Conservation (phyloP, 2,113 vertebrate genomes). For the Baryphthengus martii region DNA sequence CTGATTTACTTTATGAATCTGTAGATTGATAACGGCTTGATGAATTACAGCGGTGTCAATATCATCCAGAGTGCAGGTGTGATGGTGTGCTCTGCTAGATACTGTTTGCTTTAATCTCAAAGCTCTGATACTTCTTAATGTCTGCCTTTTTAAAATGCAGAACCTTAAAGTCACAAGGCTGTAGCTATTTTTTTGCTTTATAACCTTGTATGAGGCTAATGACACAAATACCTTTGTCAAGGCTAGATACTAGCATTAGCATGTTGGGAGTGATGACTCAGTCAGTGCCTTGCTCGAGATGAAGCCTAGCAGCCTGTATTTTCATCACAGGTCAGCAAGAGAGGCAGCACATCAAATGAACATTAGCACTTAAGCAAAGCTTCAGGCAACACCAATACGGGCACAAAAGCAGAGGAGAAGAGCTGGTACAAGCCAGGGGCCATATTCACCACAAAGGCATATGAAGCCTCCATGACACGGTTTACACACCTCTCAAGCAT, state of each 20-base stretch:
- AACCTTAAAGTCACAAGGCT: neutral
- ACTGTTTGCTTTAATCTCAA: neutral
- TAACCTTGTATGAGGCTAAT: neutral
- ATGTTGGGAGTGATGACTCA: neutral
- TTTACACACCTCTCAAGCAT: neutral
- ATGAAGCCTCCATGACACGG: fast-evolving
- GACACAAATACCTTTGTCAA: neutral
- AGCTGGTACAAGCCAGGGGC: neutral
- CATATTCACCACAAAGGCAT: fast-evolving
- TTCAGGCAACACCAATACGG: neutral
- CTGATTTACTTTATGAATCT: neutral
- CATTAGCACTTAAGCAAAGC: neutral
- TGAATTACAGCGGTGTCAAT: neutral
- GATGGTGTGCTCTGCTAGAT: neutral
- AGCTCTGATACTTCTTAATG: neutral
- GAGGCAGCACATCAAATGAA: neutral
- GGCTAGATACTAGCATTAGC: neutral
- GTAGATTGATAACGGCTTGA: neutral
- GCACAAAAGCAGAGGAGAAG: neutral
- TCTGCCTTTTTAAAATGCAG: neutral
- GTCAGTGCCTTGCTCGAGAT: neutral
- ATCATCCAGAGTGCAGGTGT: neutral
- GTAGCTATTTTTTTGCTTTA: neutral
- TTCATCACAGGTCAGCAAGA: neutral
- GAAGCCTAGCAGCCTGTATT: neutral